A percentile compares a stretch with the other conserved stretches of the same genome.
These are phyloP conservation scores for Ageneiosus marmoratus DNA, from an alignment of 2,113 vertebrate species.

Conservation along the genomic window DNA sequence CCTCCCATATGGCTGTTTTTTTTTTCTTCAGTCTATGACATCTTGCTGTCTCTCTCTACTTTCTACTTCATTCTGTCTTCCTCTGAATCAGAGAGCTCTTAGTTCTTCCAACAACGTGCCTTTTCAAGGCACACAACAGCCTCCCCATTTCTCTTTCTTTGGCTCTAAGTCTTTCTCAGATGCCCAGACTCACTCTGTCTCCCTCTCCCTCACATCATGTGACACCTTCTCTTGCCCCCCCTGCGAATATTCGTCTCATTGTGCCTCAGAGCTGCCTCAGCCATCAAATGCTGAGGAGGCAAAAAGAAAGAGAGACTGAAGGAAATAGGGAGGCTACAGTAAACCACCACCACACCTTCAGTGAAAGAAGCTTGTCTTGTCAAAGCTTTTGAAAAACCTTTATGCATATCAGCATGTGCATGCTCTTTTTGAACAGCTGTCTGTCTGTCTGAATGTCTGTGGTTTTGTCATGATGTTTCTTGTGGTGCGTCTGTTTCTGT, in stretches of 20 bases:
- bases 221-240: constrained; percentile 13
- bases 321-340: constrained; percentile 21
- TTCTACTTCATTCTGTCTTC: constrained; percentile 52
- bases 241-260: constrained; percentile 36
- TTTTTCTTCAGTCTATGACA: constrained; percentile 1
- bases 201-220: constrained; percentile 27
- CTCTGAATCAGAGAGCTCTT: constrained; percentile 49
- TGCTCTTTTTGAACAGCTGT: constrained; percentile 21
- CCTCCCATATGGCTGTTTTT: constrained; percentile 13
- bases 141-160: constrained; percentile 32
- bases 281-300: constrained; percentile 19
- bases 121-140: constrained; percentile 64
- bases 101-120: constrained; percentile 63
- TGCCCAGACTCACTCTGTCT: constrained; percentile 3
- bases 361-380: constrained; percentile 7
- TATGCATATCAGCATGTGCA: constrained; percentile 34
- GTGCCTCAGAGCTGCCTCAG: background rate
- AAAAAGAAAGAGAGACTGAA: constrained; percentile 19
- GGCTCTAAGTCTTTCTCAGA: background rate
- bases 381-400: constrained; percentile 11
- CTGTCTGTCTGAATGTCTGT: background rate
- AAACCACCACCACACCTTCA: background rate
- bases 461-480: background rate
- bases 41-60: constrained; percentile 28
- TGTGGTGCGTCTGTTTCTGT: background rate